Conservation (phyloP, 2,888 invertebrate species). For the Lasioglossum lativentre region DNA sequence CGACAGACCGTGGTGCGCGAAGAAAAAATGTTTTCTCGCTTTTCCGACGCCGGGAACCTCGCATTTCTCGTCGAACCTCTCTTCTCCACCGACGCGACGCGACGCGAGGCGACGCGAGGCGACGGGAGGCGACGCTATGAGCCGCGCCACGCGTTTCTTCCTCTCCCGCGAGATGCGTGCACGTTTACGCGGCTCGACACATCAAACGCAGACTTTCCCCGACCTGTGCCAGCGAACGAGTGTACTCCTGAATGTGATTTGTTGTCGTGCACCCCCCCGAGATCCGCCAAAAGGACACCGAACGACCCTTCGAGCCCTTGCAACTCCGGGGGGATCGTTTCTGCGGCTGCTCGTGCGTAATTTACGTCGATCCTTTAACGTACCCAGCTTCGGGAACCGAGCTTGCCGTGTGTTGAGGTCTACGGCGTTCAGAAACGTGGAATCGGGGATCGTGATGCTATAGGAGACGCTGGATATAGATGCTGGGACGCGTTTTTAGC, state of each 20-base stretch:
- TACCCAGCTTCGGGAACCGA: background rate
- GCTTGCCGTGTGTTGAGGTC: background rate
- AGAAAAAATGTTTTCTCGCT: conserved; percentile 64
- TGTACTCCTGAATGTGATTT: conserved; percentile 66
- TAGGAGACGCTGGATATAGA: background rate
- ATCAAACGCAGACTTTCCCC: conserved; percentile 64
- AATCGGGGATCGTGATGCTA: background rate
- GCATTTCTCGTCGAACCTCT: background rate
- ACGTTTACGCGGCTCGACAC: conserved; percentile 49
- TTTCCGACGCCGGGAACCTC: conserved; percentile 3
- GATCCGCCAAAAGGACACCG: conserved; percentile 27
- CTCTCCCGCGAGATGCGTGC: background rate
- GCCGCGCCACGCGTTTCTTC: background rate
- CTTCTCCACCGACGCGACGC: background rate
- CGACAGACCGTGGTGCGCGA: conserved; percentile 62
- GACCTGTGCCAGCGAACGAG: conserved; percentile 38
- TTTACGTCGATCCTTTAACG: conserved; percentile 34
- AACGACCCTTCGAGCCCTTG: background rate
- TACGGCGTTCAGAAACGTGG: background rate
- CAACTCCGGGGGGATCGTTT: conserved; percentile 45
- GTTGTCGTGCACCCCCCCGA: conserved; percentile 55
- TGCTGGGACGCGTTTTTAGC: background rate
- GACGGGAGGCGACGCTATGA: too few species aligned
- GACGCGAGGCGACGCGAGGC: background rate
- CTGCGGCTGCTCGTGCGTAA: conserved; percentile 36